Conservation (phyloP, 2,113 vertebrate species). For the Saccopteryx leptura region DNA sequence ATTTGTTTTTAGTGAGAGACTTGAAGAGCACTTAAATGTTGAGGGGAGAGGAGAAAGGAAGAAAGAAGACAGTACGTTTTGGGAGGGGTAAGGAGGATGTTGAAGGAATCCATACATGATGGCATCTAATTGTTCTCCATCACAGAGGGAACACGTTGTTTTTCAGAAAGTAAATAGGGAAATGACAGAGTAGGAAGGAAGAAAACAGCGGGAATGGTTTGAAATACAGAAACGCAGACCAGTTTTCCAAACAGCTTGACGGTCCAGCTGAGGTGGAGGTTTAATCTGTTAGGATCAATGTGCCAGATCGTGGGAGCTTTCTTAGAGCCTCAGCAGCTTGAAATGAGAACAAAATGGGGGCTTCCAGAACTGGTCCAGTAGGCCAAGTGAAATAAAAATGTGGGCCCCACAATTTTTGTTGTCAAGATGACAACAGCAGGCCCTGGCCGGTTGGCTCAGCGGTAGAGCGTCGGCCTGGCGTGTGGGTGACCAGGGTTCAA, state of each 20-base stretch:
- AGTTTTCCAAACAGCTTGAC: neutral
- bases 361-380: neutral
- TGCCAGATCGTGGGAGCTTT: neutral
- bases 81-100: neutral
- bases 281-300: neutral
- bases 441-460: too few species aligned
- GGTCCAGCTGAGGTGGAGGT: neutral
- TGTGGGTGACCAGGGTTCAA: too few species aligned
- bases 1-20: neutral
- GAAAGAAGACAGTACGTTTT: neutral
- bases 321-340: neutral
- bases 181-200: neutral
- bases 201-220: neutral
- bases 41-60: neutral
- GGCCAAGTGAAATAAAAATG: neutral
- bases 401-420: neutral
- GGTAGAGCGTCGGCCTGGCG: too few species aligned
- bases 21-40: neutral
- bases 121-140: neutral
- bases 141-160: neutral
- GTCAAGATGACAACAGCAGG: neutral
- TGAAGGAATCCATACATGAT: neutral
- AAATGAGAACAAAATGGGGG: neutral
- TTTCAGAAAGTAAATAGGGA: neutral
- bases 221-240: neutral